Evolutionary conservation across 2,113 vertebrate species (phyloP).

Genomic region (Dipodomys stephensi): DNA sequence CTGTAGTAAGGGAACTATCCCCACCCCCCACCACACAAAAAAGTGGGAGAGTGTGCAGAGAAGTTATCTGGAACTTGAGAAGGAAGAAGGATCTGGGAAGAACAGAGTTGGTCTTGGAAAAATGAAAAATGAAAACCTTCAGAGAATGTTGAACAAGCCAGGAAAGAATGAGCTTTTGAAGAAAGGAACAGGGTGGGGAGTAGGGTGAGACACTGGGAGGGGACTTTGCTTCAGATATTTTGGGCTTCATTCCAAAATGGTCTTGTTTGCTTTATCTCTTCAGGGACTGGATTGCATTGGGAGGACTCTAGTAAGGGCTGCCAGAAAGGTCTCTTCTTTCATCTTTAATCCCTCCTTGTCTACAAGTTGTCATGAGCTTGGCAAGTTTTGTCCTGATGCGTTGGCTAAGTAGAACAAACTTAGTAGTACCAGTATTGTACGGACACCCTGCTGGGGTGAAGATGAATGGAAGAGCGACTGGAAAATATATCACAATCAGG

Average conservation of each 20-base stretch:
- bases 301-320: not conserved
- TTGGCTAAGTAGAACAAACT: constrained; percentile 30
- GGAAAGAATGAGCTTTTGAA: not conserved
- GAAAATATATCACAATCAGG: constrained; percentile 48
- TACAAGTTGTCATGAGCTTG: not conserved
- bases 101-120: not conserved
- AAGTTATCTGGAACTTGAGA: not conserved
- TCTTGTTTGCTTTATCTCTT: not conserved
- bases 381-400: constrained; percentile 9
- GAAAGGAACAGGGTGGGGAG: accelerated
- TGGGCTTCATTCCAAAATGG: not conserved
- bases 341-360: accelerated
- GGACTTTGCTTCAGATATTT: not conserved
- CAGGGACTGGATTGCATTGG: not conserved
- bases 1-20: not conserved
- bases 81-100: not conserved
- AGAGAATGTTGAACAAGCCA: not conserved
- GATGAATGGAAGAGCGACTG: constrained; percentile 47
- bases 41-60: accelerated
- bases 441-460: constrained; percentile 54
- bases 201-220: accelerated
- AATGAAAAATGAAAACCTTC: not conserved
- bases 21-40: not conserved
- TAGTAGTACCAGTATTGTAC: not conserved
- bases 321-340: not conserved